Conservation (phyloP, 2,888 invertebrate genomes). For the Oscheius onirici region DNA sequence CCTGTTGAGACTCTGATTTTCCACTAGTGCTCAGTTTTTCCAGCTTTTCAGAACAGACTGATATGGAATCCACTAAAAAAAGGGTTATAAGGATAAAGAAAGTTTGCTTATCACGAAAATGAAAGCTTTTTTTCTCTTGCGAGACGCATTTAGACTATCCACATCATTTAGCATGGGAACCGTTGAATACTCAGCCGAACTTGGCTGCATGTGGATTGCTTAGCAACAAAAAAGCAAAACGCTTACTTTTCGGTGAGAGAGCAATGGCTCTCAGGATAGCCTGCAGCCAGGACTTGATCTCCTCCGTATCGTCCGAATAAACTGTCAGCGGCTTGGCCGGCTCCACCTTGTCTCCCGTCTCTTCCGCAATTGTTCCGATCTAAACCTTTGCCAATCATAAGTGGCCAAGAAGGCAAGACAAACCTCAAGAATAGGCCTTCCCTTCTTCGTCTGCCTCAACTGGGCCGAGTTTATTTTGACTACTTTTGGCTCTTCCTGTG, state of each 20-base stretch:
- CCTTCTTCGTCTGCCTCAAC: conserved; percentile 65
- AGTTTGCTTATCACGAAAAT: too few relatives aligned
- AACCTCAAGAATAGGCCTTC: conserved; percentile 62
- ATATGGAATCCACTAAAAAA: conserved; percentile 48
- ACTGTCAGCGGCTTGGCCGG: conserved; percentile 38
- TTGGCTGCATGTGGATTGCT: too few relatives aligned
- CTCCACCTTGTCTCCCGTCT: conserved; percentile 28
- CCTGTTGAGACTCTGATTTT: conserved; percentile 35
- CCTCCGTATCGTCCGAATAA: conserved; percentile 43
- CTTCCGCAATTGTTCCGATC: conserved; percentile 37
- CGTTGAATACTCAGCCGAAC: too few relatives aligned
- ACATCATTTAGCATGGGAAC: too few relatives aligned
- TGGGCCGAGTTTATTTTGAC: conserved; percentile 58
- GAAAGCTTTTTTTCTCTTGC: too few relatives aligned
- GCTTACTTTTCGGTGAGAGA: conserved; percentile 32
- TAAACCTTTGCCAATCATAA: conserved; percentile 3
- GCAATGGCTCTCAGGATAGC: conserved; percentile 52
- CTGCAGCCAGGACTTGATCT: conserved; percentile 50
- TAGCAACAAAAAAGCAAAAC: too few relatives aligned
- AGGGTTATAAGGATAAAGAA: background rate
- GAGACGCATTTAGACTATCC: too few relatives aligned
- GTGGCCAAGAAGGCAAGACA: background rate
- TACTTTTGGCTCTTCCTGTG: conserved; percentile 42
- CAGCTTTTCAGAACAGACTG: conserved; percentile 44
- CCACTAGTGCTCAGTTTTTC: conserved; percentile 29